Evolutionary conservation across 2,797 vertebrate species (phyloP), one percentile per base, ranked within the genome.

Genomic region (Gymnopithys bicolor): DNA sequence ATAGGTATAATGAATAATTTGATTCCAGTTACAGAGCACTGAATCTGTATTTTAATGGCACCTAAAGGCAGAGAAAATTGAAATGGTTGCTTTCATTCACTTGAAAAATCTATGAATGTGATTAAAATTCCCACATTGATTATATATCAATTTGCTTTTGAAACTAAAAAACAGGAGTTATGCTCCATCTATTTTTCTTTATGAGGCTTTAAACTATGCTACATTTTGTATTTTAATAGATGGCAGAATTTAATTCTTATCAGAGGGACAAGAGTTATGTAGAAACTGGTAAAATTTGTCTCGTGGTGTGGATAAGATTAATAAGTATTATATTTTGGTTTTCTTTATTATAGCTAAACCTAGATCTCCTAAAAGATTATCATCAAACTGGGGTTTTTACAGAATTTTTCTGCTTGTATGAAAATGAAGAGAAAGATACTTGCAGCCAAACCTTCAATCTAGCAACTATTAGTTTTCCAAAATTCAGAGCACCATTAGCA

Each of bases 141-240:
- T 95, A 93, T 56, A 93, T 88, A 97, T 93, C 87, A 96, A 96
- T 96, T 96, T 96, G 73, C 91, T 53, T 96, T 96, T 46, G 69
- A 94, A 96, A 95, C 10, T 28, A 55, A 79, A 82, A 52, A 13
- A 39, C 73, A 62, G 33, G 80, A 96, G 63, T 49, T 89, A 52
- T 0, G 2, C 28, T 95, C 64, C 18, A 8, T 90, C 39, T 66
- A 66, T 87, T 96, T 71, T 84, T 94, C 87, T 93, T 60, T 39
- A 63, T 70, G 86, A 95, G 32, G 41, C 55, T 92, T 81, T 84
- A 95, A 94, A 92, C 60, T 33, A 53, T 19, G 5, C 23, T 95
- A 74, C 49, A 86, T 94, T 96, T 91, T 79, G 70, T 70, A 70
- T 95, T 91, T 87, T 73, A 94, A 67, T 48, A 94, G 52, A 94